phyloP scores from a whole-genome alignment of 2,888 invertebrate genomes.

The Ophion ventricosus region DNA sequence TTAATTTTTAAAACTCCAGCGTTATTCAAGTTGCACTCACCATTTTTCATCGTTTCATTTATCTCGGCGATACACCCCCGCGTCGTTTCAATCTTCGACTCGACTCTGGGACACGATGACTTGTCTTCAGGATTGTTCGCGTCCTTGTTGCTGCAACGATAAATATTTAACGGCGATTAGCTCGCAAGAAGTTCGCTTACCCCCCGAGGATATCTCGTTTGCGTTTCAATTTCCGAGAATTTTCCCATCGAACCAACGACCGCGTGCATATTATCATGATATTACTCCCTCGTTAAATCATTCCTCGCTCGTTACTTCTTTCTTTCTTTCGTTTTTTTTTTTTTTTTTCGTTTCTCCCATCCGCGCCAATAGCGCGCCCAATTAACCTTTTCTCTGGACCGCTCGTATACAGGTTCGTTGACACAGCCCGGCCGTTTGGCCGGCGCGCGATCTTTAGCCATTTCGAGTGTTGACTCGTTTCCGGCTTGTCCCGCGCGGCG shows the following conservation, averaged over 20 bases:
- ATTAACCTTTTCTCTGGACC: constrained; percentile 70
- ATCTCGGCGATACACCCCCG: constrained; percentile 63
- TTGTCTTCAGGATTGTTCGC: constrained; percentile 62
- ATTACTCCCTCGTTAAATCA: constrained; percentile 37
- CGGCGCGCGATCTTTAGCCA: constrained; percentile 13
- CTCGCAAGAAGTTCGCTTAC: background rate
- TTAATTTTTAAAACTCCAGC: constrained; percentile 1
- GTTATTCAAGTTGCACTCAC: constrained; percentile 67
- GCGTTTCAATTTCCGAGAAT: constrained; percentile 35
- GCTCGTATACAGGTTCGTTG: constrained; percentile 16
- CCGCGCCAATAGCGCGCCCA: constrained; percentile 65
- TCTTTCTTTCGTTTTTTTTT: background rate
- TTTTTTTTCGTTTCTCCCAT: constrained; percentile 41
- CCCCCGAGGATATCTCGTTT: constrained; percentile 37
- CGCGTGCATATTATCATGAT: constrained; percentile 41
- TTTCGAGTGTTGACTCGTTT: constrained; percentile 16
- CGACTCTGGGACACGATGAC: constrained; percentile 30
- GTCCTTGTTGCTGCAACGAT: constrained; percentile 70
- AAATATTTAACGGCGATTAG: constrained; percentile 43
- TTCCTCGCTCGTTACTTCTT: constrained; percentile 17
- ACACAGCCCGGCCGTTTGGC: constrained; percentile 24
- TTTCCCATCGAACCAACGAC: constrained; percentile 34
- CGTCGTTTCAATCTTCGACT: constrained; percentile 43
- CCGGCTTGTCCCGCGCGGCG: constrained; percentile 9
- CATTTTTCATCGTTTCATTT: constrained; percentile 66